A percentile compares a stretch with the other conserved stretches of the same genome.
These are phyloP conservation scores for Emydocephalus ijimae DNA, from an alignment of 2,113 vertebrate species.

Conservation along the genomic window DNA sequence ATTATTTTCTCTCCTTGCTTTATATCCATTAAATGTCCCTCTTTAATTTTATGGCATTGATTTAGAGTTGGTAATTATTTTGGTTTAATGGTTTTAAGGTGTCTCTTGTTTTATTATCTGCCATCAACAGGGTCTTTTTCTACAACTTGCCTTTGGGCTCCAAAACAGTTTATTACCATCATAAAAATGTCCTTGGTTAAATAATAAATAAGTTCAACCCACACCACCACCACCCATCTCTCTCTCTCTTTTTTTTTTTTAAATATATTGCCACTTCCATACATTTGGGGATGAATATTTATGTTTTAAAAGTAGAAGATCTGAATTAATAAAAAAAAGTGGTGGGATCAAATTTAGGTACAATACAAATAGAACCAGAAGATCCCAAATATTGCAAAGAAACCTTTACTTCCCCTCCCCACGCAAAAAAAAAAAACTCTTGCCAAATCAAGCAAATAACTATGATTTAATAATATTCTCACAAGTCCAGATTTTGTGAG, in stretches of 20 bases:
- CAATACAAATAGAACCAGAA: not conserved
- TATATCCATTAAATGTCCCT: slow-evolving; percentile 27
- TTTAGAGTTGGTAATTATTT: slow-evolving; percentile 48
- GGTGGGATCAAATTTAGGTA: slow-evolving; percentile 1
- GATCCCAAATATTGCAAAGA: not conserved
- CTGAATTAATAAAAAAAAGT: slow-evolving; percentile 22
- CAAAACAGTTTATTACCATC: slow-evolving; percentile 47
- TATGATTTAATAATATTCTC: not conserved
- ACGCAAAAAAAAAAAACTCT: accelerated
- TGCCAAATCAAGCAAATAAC: not conserved
- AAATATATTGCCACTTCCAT: slow-evolving; percentile 24
- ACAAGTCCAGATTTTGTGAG: not conserved
- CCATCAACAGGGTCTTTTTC: slow-evolving; percentile 35
- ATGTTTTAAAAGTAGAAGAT: slow-evolving; percentile 27
- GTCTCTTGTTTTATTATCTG: slow-evolving; percentile 52
- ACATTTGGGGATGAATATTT: slow-evolving; percentile 46
- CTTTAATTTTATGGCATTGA: slow-evolving; percentile 39
- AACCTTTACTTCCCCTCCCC: accelerated
- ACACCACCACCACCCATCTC: not conserved
- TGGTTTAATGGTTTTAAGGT: slow-evolving; percentile 43
- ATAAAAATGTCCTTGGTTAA: slow-evolving; percentile 51
- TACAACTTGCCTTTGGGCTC: slow-evolving; percentile 43
- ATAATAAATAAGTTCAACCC: slow-evolving; percentile 38
- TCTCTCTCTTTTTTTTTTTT: slow-evolving; percentile 1
- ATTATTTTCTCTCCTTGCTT: slow-evolving; percentile 28